Conservation (phyloP, 2,797 vertebrate species). For the Gallinago solitaria region DNA sequence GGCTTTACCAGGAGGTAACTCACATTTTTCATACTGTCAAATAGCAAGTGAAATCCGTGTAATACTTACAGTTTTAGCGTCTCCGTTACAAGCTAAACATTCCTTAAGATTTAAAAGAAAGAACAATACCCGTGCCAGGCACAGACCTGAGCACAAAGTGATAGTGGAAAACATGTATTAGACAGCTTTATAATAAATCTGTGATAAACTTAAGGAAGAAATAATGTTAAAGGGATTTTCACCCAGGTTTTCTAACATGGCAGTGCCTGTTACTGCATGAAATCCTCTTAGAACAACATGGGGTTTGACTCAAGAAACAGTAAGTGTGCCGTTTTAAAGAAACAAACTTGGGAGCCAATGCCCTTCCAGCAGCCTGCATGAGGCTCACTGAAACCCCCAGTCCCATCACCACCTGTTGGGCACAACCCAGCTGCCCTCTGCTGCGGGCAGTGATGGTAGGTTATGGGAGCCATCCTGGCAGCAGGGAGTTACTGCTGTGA, state of each 20-base stretch:
- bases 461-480: no score
- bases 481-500: neutral
- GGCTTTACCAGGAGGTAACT: neutral
- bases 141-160: neutral
- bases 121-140: fast-evolving
- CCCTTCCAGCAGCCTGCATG: fast-evolving
- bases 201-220: neutral
- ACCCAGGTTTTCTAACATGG: neutral
- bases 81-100: neutral
- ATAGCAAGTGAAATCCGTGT: neutral
- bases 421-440: fast-evolving
- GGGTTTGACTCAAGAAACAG: neutral
- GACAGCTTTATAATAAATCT: neutral
- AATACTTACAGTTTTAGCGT: neutral
- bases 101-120: neutral
- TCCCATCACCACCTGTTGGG: fast-evolving
- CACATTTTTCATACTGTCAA: neutral
- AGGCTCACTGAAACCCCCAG: fast-evolving
- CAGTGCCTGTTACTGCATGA: neutral
- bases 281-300: neutral
- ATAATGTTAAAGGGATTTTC: neutral
- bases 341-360: neutral
- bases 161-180: neutral
- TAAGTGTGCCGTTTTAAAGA: neutral
- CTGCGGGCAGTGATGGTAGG: fast-evolving